Evolutionary conservation across 2,113 vertebrate genomes (phyloP).

Genomic region (Prionailurus viverrinus): DNA sequence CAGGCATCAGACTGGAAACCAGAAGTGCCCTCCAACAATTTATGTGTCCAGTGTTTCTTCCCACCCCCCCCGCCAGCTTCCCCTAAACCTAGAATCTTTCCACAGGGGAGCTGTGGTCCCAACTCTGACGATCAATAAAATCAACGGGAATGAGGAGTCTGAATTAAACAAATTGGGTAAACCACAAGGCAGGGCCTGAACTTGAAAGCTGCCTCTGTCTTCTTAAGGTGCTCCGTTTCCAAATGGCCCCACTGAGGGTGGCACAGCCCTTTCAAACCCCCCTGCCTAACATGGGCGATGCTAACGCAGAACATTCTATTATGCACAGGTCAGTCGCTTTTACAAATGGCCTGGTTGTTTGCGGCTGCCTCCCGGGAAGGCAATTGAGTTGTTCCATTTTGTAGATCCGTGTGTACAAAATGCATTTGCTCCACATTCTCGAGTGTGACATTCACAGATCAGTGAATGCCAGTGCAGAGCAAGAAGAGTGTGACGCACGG

Average conservation of each 20-base stretch:
- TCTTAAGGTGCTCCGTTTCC: background rate
- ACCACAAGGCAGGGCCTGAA: background rate
- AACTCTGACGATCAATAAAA: background rate
- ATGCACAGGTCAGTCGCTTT: background rate
- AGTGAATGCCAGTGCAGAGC: background rate
- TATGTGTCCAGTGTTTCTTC: background rate
- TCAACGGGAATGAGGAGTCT: background rate
- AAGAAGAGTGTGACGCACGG: background rate
- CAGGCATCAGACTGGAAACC: background rate
- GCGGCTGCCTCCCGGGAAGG: slow-evolving; percentile 37
- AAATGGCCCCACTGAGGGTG: background rate
- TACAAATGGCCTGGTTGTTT: background rate
- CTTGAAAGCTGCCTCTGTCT: background rate
- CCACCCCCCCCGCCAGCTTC: background rate
- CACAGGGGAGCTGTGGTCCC: background rate
- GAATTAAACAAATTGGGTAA: background rate
- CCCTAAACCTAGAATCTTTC: background rate
- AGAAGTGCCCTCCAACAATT: background rate
- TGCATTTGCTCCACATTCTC: slow-evolving; percentile 60
- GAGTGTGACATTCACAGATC: slow-evolving; percentile 33
- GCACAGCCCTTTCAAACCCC: background rate
- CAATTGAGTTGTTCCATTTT: slow-evolving; percentile 37
- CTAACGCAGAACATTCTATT: background rate
- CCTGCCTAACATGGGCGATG: background rate
- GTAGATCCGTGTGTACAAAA: slow-evolving; percentile 42